Evolutionary conservation across 2,888 invertebrate species (phyloP), one percentile per base, ranked within the genome.

Genomic region (Tetropium fuscum): DNA sequence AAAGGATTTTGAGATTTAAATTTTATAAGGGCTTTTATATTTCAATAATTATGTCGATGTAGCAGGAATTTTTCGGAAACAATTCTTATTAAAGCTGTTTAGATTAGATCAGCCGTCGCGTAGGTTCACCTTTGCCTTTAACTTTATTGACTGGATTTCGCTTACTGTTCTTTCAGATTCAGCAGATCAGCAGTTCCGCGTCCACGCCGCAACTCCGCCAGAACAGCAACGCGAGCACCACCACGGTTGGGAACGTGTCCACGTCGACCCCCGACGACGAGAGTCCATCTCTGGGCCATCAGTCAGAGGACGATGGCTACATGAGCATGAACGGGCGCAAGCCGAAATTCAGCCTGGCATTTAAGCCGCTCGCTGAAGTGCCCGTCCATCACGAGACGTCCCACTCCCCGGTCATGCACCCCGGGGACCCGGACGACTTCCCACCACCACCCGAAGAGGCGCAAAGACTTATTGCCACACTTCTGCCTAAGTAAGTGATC

Each of bases 291-390:
- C 87, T 90, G 81, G 91, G 92, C 72, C 92, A 93, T 81, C 93
- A 93, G 80, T 93, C 93, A 56, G 93, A 94, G 81, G 93, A 94
- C 87, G 93, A 94, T 87, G 93, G 93, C 81, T 93, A 94, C 84
- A 93, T 93, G 93, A 93, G 93, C 84, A 92, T 93, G 88, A 94
- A 93, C 88, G 93, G 93, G 73, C 88, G 92, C 80, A 90, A 90
- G 81, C 87, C 58, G 13, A 58, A 60, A 45, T 60, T 63, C 38
- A 60, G 57, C 5, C 32, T 90, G 80, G 87, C 87, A 80, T 90
- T 87, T 84, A 88, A 85, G 83, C 89, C 87, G 75, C 79, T 81
- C 34, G 87, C 86, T 63, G 87, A 87, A 79, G 79, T 75, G 49
- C 83, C 83, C 58, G 82, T 82, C 70, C 83, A 83, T 58, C 84